Base-by-base conservation (phyloP, 2,113 vertebrate species). In the Columba livia region DNA sequence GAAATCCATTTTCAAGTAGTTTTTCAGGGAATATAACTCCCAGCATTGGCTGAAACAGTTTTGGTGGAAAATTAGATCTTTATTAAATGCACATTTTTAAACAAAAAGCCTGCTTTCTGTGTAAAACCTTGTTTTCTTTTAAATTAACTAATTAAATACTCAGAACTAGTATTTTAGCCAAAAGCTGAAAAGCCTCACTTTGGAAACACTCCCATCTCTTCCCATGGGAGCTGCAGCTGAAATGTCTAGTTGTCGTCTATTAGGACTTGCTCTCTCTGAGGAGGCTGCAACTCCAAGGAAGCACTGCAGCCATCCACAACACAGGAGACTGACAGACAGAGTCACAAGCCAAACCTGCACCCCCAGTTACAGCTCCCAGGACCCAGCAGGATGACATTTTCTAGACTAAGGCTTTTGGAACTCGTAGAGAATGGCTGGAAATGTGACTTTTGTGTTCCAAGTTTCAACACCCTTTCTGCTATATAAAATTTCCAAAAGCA, bases 71-170 rank as follows among this genome's bases (percentile, higher is more conserved):
- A 97, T 96, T 91, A 91, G 62, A 51, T 85, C 81, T 94, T 96
- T 94, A 97, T 95, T 95, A 94, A 94, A 96, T 67, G 69, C 94
- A 96, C 75, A 93, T 96, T 97, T 96, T 91, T 54, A 91, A 91
- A 94, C 66, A 83, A 90, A 95, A 92, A 74, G 69, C 69, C 48
- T 60, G 64, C 72, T 97, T 97, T 86, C 85, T 93, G 85, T 42
- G 60, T 88, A 71, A 94, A 93, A 88, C 47, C 16, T 93, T 90
- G 85, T 95, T 96, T 97, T 94, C 92, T 88, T 96, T 96, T 84
- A 93, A 96, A 95, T 95, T 95, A 91, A 90, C 88, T 94, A 90
- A 95, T 85, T 83, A 94, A 90, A 90, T 90, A 86, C 75, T 93
- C 85, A 84, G 65, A 95, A 93, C 81, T 9, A 60, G 19, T 53